Evolutionary conservation across 1,140 invertebrate species (phyloP).

Genomic region (Ceratina calcarata): DNA sequence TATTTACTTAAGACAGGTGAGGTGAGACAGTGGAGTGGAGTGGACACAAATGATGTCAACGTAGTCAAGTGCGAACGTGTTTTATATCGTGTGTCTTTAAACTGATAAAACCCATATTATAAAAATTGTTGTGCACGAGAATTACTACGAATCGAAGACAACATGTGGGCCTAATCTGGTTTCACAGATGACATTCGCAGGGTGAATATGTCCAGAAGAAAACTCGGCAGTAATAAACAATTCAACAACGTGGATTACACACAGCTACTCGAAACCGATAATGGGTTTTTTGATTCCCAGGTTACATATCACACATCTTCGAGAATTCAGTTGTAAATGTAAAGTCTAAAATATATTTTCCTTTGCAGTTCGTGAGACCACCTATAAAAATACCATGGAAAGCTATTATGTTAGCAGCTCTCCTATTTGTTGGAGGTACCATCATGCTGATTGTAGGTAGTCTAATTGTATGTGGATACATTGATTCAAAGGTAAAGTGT

Average conservation of each 20-base stretch:
- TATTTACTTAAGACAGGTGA: too few species aligned
- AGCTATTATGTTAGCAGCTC: slow-evolving; percentile 87
- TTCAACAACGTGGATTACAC: slow-evolving; percentile 85
- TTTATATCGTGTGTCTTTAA: too few species aligned
- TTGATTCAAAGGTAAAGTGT: slow-evolving; percentile 85
- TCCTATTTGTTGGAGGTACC: slow-evolving; percentile 88
- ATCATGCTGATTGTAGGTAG: slow-evolving; percentile 87
- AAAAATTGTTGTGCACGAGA: too few species aligned
- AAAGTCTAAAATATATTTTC: background rate
- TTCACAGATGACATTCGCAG: slow-evolving; percentile 80
- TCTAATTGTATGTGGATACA: slow-evolving; percentile 88
- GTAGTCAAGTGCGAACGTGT: too few species aligned
- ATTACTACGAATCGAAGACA: too few species aligned
- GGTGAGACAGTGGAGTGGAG: too few species aligned
- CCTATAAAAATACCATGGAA: slow-evolving; percentile 89
- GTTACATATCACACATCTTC: slow-evolving; percentile 71
- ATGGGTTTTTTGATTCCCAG: slow-evolving; percentile 88
- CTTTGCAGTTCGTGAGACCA: slow-evolving; percentile 82
- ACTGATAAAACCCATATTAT: too few species aligned
- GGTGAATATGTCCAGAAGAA: slow-evolving; percentile 83
- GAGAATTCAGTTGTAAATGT: background rate
- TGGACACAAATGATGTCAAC: too few species aligned
- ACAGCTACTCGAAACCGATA: slow-evolving; percentile 84
- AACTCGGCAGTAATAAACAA: slow-evolving; percentile 76
- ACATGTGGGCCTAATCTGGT: background rate